Conservation (phyloP, 2,797 vertebrate species). For the Gymnothorax reevesii region DNA sequence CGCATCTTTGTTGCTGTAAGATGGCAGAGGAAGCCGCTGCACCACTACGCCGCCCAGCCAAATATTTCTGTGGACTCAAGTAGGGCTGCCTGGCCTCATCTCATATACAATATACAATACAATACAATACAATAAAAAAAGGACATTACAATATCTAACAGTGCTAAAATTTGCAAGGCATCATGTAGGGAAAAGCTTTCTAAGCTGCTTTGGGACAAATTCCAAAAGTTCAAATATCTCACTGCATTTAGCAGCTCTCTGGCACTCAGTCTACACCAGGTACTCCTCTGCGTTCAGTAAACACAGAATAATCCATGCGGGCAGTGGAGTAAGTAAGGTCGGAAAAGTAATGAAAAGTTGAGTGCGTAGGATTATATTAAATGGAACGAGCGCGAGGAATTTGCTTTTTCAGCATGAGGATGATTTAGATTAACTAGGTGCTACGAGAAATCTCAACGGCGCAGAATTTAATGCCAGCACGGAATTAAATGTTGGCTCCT, state of each 20-base stretch:
- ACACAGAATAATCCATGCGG: not conserved
- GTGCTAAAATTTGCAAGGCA: not conserved
- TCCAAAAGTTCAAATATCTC: not conserved
- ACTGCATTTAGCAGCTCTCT: not conserved
- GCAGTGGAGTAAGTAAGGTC: conserved; percentile 7
- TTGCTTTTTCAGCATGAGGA: conserved; percentile 20
- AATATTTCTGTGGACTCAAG: too few relatives aligned
- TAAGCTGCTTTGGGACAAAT: not conserved
- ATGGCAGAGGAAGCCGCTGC: too few relatives aligned
- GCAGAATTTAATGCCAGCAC: conserved; percentile 12
- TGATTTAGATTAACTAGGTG: conserved; percentile 9
- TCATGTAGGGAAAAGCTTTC: not conserved
- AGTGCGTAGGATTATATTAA: conserved; percentile 14
- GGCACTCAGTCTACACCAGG: not conserved
- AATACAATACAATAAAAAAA: not conserved
- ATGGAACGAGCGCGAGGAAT: conserved; percentile 8
- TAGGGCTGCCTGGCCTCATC: too few relatives aligned
- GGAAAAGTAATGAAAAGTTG: conserved; percentile 15
- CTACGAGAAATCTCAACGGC: not conserved
- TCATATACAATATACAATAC: not conserved
- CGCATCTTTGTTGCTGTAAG: too few relatives aligned
- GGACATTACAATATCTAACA: too few relatives aligned
- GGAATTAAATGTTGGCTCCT: conserved; percentile 8
- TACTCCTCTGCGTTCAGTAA: not conserved
- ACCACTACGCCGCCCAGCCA: too few relatives aligned